Conservation (phyloP, 1,140 invertebrate species). For the Phocides pigmalion region DNA sequence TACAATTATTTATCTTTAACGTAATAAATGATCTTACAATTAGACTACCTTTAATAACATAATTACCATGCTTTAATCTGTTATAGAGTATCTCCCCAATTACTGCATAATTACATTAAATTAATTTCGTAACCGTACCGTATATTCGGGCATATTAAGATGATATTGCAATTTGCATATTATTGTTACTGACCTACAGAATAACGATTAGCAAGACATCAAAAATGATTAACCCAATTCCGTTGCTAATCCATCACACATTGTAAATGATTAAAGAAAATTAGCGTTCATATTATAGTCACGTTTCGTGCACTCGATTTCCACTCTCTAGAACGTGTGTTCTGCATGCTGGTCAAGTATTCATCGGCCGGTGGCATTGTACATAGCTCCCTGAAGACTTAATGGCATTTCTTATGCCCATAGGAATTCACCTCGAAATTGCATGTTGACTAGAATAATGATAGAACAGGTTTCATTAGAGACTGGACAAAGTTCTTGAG, state of each 20-base stretch:
- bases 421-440: constrained; percentile 33
- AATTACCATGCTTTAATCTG: no score
- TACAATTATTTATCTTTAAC: no score
- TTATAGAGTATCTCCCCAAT: no score
- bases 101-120: background rate
- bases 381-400: constrained; percentile 24
- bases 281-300: constrained; percentile 15
- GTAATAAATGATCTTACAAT: no score
- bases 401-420: constrained; percentile 33
- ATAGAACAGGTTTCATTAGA: constrained; percentile 29
- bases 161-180: constrained; percentile 2
- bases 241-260: constrained; percentile 19
- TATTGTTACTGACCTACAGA: constrained; percentile 18
- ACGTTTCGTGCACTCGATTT: constrained; percentile 25
- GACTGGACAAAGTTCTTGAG: constrained; percentile 16
- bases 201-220: constrained; percentile 8
- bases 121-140: background rate
- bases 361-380: constrained; percentile 16
- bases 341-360: constrained; percentile 22
- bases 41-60: no score
- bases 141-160: background rate
- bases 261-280: constrained; percentile 22
- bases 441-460: constrained; percentile 30
- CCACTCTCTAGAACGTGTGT: constrained; percentile 17
- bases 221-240: constrained; percentile 22